Percentiles rank a stretch among this genome's conserved stretches.
These are phyloP conservation scores for Globia sparganii DNA, from an alignment of 2,888 invertebrate genomes.

Conservation along the genomic window DNA sequence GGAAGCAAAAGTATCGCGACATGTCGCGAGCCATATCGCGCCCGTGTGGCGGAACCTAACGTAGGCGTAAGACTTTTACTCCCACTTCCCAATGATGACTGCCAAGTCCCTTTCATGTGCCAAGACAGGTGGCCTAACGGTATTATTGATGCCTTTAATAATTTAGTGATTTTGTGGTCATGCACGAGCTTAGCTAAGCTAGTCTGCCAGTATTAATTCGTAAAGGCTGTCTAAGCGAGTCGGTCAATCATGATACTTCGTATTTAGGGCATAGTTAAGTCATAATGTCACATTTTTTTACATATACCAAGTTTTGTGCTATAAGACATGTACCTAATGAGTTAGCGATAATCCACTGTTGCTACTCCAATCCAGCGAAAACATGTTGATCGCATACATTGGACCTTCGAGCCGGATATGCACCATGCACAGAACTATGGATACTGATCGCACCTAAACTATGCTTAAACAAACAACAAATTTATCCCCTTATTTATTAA, in stretches of 20 bases:
- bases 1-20: background rate
- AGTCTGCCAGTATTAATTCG: background rate
- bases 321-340: background rate
- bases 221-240: background rate
- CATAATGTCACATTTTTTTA: background rate
- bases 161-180: constrained; percentile 17
- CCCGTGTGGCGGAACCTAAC: background rate
- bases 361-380: background rate
- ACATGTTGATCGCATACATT: background rate
- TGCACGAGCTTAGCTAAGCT: background rate
- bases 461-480: background rate
- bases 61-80: constrained; percentile 15
- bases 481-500: background rate
- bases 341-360: background rate
- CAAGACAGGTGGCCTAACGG: constrained; percentile 3
- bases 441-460: background rate
- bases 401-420: constrained; percentile 2
- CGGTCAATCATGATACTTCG: background rate
- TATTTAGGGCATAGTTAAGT: background rate
- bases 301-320: too few relatives aligned
- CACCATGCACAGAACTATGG: background rate
- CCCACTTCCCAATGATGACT: constrained; percentile 11
- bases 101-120: constrained; percentile 30
- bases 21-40: background rate
- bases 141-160: constrained; percentile 33